A percentile compares a stretch with the other conserved stretches of the same genome.
Evolutionary conservation across 2,113 vertebrate species (phyloP).

Genomic region (Mustela nigripes): DNA sequence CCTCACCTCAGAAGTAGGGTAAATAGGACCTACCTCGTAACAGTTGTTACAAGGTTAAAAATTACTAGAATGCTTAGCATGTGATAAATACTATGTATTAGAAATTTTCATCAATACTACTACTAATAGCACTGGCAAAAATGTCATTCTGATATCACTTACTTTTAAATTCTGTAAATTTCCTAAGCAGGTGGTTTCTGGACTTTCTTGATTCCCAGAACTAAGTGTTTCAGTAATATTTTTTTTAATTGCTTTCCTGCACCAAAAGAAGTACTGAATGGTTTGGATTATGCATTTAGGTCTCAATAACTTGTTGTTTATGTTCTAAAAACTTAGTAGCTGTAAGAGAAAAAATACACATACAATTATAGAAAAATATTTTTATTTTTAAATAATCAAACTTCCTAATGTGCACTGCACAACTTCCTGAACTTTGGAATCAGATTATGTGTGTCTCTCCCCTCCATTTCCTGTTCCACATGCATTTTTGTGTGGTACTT

Average conservation of each 20-base stretch:
- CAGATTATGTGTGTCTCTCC: background rate
- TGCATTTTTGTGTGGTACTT: background rate
- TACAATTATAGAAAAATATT: background rate
- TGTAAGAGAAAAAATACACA: background rate
- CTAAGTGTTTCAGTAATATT: background rate
- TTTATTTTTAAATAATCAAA: conserved; percentile 34
- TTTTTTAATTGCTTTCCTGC: background rate
- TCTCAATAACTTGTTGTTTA: background rate
- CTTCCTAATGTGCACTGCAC: background rate
- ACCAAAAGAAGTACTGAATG: background rate
- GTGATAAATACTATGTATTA: background rate
- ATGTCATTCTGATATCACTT: background rate
- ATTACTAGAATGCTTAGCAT: background rate
- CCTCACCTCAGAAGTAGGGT: background rate
- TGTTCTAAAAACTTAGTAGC: background rate
- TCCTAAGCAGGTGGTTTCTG: background rate
- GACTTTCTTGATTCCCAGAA: background rate
- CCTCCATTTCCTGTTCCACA: background rate
- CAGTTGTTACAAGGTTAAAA: background rate
- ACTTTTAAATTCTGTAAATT: conserved; percentile 37
- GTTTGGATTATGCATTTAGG: background rate
- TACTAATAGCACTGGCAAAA: background rate
- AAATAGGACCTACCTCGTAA: background rate
- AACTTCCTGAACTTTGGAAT: background rate
- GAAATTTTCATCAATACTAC: background rate